A percentile compares a stretch with the other conserved stretches of the same genome.
These are phyloP conservation scores for Archilochus colubris DNA, from an alignment of 2,113 vertebrate genomes.

Conservation along the genomic window DNA sequence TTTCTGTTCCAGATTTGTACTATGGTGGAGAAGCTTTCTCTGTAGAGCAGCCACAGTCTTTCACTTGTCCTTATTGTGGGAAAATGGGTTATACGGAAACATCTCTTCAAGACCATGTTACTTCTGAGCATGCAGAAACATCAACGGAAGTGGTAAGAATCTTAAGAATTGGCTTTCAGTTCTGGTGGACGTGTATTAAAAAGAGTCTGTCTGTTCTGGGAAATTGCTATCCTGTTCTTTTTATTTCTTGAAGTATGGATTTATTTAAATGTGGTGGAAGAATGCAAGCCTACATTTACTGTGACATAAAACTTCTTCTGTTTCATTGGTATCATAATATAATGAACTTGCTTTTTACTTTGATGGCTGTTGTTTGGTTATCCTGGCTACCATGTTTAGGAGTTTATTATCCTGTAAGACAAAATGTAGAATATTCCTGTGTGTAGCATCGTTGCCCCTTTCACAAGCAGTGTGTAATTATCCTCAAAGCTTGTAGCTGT, in stretches of 20 bases:
- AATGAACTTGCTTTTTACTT: background rate
- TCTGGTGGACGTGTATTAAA: background rate
- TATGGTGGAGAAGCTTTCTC: constrained; percentile 99
- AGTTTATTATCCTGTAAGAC: background rate
- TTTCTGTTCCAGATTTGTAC: constrained; percentile 89
- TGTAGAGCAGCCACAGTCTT: constrained; percentile 98
- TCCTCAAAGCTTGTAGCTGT: background rate
- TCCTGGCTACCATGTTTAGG: background rate
- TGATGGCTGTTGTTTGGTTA: background rate
- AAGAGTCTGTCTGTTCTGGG: background rate
- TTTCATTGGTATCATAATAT: background rate
- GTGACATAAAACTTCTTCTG: background rate
- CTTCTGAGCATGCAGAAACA: background rate
- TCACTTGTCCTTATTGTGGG: constrained; percentile 99
- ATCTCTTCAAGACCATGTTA: background rate
- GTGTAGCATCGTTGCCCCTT: background rate
- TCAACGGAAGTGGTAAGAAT: constrained; percentile 60
- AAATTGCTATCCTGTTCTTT: background rate
- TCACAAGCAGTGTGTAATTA: background rate
- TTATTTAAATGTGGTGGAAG: background rate
- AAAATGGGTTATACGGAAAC: constrained; percentile 87
- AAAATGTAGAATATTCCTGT: background rate
- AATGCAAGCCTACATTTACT: background rate
- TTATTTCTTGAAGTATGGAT: background rate
- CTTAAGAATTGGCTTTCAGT: background rate